Base-by-base conservation (phyloP, 2,797 vertebrate genomes). In the Oryzias sinensis region DNA sequence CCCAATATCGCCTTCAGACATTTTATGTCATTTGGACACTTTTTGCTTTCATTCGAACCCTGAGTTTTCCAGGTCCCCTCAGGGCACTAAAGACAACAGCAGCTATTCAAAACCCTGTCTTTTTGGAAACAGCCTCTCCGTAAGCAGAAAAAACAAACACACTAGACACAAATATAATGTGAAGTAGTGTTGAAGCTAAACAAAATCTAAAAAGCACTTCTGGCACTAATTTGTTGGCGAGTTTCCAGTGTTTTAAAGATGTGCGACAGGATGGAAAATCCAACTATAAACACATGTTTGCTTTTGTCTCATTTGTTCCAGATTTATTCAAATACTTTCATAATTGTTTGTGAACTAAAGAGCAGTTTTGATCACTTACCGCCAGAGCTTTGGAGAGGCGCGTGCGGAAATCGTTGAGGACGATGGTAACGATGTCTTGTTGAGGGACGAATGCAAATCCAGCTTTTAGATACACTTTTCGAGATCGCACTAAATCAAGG, bases 371-470 rank as follows among this genome's bases (percentile, higher is more conserved):
- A 62, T 59, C 51, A 95, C 96, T 94, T 91, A 99, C 97, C 43
- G 96, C 96, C 11, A 99, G 90, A 14, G 97, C 96, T 90, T 96
- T 98, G 9, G 97, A 99, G 1, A 99, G 82, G 49, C 90, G 92
- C 6, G 93, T 91, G 80, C 97, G 95, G 61, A 95, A 99, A 76
- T 95, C 96, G 59, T 97, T 99, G 64, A 93, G 84, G 53, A 99
- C 91, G 50, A 97, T 94, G 0, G 90, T 82, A 76, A 95, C 85
- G 0, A 99, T 94, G 8, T 98, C 96, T 58, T 90, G 92, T 53
- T 94, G 92, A 8, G 97, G 97, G 64, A 99, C 93, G 59, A 91
- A 98, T 0, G 92, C 96, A 60, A 92, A 95, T 18, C 95, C 96
- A 0, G 80, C 90, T 82, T 90, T 92, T 61, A 99, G 87, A 80